Evolutionary conservation across 2,797 vertebrate genomes (phyloP), one percentile per base, ranked within the genome.

Genomic region (Pseudomugil gertrudae): DNA sequence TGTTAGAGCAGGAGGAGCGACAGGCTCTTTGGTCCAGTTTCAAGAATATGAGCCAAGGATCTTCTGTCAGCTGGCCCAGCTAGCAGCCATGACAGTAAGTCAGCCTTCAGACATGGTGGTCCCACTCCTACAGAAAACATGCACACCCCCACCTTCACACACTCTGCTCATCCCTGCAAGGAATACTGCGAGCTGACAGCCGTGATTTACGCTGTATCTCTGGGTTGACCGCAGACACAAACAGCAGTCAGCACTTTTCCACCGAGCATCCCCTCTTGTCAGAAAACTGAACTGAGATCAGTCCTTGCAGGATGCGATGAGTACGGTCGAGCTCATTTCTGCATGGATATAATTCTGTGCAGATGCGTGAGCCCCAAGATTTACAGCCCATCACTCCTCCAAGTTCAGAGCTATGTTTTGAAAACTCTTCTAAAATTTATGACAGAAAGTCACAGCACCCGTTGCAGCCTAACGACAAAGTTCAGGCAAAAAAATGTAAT

Each of bases 101-200:
- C 86, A 89, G 83, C 72, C 89, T 85, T 82, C 90, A 87, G 81
- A 82, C 93, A 90, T 76, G 92, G 94, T 95, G 95, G 94, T 95
- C 95, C 89, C 87, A 88, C 79, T 90, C 90, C 92, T 90, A 93
- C 92, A 94, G 80, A 86, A 79, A 88, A 75, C 76, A 79, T 68
- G 76, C 66, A 86, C 79, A 70, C 51, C 65, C 84, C 63, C 63
- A 55, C 66, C 35, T 76, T 80, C 75, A 69, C 79, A 69, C 50
- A 23, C 33, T 79, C 50, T 38, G 64, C 35, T 74, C 43, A 36
- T 69, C 79, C 69, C 77, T 69, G 80, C 60, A 70, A 77, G 78
- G 85, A 81, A 73, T 67, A 69, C 73, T 61, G 61, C 83, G 79
- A 72, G 32, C 76, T 55, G 80, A 84, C 81, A 66, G 63, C 48